Evolutionary conservation across 2,888 invertebrate species (phyloP).

Genomic region (Volucella zonaria): DNA sequence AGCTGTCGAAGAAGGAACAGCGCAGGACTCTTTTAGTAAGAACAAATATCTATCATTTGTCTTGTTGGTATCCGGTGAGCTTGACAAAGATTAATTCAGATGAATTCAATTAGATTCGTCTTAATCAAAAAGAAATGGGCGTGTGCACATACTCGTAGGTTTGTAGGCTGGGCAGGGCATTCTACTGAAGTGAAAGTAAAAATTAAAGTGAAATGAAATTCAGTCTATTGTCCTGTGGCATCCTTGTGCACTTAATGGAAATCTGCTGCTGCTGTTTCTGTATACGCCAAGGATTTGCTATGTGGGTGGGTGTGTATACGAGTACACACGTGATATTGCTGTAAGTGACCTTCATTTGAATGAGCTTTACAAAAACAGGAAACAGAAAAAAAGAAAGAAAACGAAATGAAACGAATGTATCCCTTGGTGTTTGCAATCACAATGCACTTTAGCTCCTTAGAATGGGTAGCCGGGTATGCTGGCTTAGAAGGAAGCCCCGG

Average conservation of each 20-base stretch:
- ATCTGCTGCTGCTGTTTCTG: neutral
- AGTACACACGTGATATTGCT: neutral
- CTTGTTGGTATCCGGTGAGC: neutral
- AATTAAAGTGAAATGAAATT: conserved; percentile 34
- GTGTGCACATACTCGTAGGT: neutral
- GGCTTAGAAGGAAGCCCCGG: neutral
- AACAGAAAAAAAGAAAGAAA: neutral
- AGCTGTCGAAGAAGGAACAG: neutral
- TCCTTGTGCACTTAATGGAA: conserved; percentile 8
- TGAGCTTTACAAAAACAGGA: neutral
- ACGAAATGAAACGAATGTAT: neutral
- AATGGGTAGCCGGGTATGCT: neutral
- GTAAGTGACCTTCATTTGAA: conserved; percentile 55
- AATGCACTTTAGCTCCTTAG: conserved; percentile 26
- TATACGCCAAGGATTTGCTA: neutral
- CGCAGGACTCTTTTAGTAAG: neutral
- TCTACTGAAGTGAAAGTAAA: conserved; percentile 22
- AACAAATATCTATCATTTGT: conserved; percentile 30
- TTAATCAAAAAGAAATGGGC: conserved; percentile 7
- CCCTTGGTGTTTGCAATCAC: neutral
- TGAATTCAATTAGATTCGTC: conserved; percentile 45
- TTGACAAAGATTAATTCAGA: conserved; percentile 26
- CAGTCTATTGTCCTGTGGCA: conserved; percentile 4
- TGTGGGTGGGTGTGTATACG: neutral
- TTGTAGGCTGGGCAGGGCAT: neutral